Conservation (phyloP, 64 coral and sea anemone genomes). For the Porites lutea region DNA sequence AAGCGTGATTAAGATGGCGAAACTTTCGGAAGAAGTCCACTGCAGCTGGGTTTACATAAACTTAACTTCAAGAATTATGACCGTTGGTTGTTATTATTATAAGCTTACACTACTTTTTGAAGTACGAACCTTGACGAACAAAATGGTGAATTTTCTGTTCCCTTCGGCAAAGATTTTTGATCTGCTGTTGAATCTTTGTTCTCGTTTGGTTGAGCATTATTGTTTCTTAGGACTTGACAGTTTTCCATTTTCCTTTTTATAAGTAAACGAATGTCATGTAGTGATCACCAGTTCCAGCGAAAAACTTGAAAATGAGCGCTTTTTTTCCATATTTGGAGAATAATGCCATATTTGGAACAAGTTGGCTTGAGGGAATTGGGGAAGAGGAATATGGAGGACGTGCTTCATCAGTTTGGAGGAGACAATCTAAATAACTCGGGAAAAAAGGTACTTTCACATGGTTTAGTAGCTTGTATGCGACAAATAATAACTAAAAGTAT, state of each 20-base stretch:
- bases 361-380: too few species aligned
- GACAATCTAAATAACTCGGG: not conserved
- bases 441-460: not conserved
- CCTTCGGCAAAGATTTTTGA: not conserved
- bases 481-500: not conserved
- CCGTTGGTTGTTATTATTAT: not conserved
- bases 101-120: too few species aligned
- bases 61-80: not conserved
- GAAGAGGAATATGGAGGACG: slow-evolving; percentile 5
- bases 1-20: not conserved
- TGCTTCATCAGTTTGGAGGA: not conserved
- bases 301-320: slow-evolving; percentile 12
- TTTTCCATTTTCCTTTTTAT: not conserved
- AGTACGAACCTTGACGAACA: not conserved
- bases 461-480: not conserved
- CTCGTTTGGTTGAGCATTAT: not conserved
- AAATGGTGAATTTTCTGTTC: not conserved
- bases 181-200: not conserved
- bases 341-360: slow-evolving; percentile 25
- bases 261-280: too few species aligned
- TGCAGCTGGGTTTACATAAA: too few species aligned
- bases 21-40: too few species aligned
- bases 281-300: too few species aligned
- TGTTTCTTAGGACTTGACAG: not conserved
- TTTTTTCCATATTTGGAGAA: slow-evolving; percentile 38